Percentiles rank a stretch among this genome's conserved stretches.
phyloP scores from a whole-genome alignment of 2,888 invertebrate genomes.

The Ormyrus pomaceus region DNA sequence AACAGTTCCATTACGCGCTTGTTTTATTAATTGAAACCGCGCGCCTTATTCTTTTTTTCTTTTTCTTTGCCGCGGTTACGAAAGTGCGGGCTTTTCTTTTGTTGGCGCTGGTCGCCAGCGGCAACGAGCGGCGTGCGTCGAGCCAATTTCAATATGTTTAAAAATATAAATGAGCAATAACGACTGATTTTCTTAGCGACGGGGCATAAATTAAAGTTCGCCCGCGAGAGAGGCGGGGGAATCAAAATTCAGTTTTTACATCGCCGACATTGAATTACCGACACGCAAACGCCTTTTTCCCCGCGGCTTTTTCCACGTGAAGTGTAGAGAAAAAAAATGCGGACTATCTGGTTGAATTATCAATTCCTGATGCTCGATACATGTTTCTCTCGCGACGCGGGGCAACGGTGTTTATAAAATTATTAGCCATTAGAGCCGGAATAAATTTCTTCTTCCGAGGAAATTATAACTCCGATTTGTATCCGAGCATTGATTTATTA shows the following conservation, averaged over 20 bases:
- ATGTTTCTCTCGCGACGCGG: neutral
- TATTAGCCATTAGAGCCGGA: neutral
- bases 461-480: constrained; percentile 13
- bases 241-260: constrained; percentile 36
- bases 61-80: constrained; percentile 32
- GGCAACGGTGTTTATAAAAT: neutral
- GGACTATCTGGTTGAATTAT: constrained; percentile 30
- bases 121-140: neutral
- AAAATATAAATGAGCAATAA: constrained; percentile 27
- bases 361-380: constrained; percentile 20
- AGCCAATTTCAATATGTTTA: constrained; percentile 16
- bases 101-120: constrained; percentile 24
- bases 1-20: constrained; percentile 47
- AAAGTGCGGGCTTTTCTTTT: constrained; percentile 21
- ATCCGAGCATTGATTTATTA: constrained; percentile 24
- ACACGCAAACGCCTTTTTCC: constrained; percentile 16
- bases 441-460: constrained; percentile 11
- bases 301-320: neutral
- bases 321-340: neutral
- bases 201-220: constrained; percentile 11
- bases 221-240: neutral
- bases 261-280: constrained; percentile 31
- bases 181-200: constrained; percentile 24
- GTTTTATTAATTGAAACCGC: constrained; percentile 52
- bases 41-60: neutral